Evolutionary conservation across 2,888 invertebrate genomes (phyloP), one percentile per base, ranked within the genome.

Genomic region (Amiota mariae): DNA sequence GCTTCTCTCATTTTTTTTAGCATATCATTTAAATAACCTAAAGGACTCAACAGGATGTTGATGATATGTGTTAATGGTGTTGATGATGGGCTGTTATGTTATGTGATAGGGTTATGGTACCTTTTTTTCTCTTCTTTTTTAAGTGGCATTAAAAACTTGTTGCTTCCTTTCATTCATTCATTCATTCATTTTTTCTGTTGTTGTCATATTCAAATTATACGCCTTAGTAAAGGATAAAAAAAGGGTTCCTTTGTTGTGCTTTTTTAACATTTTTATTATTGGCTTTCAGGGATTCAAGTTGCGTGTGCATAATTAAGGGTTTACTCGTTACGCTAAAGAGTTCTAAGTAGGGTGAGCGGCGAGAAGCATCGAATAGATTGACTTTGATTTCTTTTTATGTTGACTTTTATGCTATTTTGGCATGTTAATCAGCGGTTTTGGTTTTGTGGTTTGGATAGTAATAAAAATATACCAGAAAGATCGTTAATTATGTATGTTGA

Each of bases 241-340:
- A 76, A 74, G 75, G 74, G 74, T 74, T 66, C 66, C 77, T 75
- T 77, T 77, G 49, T 54, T 77, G 49, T 54, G 15, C 46, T 57
- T 57, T 57, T 68, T 72, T 72, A 51, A 59, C 59, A 18, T 20
- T 59, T 59, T 59, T 59, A 18, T 59, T 49, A 72, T 71, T 20
- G 63, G 49, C 51, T 11, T 15, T 66, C 13, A 46, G 4, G 48
- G n/a, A 15, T 66, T 49, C 9, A 15, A 49, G 70, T 81, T 79
- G 82, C 82, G 80, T 82, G 82, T 73, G 67, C 73, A 75, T 82
- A 81, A 82, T 82, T 79, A 79, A 72, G 46, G 76, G 36, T 36
- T 36, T 75, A 72, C 74, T 72, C 67, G 18, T 64, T 71, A 71
- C 20, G 71, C 71, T 71, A 47, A 73, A 36, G 54, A 66, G 71